Conservation (phyloP, 2,113 vertebrate genomes). For the Synchiropus splendidus region DNA sequence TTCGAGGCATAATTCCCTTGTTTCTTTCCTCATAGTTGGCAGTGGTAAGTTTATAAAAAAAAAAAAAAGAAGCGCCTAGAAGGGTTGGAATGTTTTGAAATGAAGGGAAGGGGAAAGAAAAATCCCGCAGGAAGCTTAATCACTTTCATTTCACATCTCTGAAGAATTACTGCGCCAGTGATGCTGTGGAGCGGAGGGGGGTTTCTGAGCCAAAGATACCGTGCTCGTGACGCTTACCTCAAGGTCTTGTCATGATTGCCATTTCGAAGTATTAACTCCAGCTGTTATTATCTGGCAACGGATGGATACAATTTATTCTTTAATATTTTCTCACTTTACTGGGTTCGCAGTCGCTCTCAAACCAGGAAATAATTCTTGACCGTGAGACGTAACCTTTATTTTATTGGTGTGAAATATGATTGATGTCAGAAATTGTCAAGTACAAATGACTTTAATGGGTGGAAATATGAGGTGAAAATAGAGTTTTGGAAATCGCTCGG, state of each 20-base stretch:
- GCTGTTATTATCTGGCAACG: conserved; percentile 1
- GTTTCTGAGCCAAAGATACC: conserved; percentile 20
- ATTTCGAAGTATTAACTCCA: background rate
- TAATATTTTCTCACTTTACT: no score
- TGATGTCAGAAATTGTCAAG: no score
- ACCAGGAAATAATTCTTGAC: no score
- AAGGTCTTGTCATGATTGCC: conserved; percentile 57
- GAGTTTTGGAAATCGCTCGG: no score
- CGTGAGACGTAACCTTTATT: no score
- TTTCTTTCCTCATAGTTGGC: conserved; percentile 7
- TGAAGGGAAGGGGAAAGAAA: no score
- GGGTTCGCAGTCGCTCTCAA: no score
- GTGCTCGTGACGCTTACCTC: conserved; percentile 42
- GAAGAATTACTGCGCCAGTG: conserved; percentile 35
- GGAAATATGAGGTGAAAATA: no score
- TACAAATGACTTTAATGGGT: no score
- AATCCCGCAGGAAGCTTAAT: conserved; percentile 26
- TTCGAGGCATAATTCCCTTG: background rate
- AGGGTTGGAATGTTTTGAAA: conserved; percentile 25
- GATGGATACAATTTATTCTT: no score
- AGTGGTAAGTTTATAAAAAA: background rate
- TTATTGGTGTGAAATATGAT: no score
- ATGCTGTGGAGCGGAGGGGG: conserved; percentile 3
- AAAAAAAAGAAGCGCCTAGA: no score
- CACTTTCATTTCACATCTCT: conserved; percentile 44